Conservation (phyloP, 2,797 vertebrate genomes). For the Staurois parvus region DNA sequence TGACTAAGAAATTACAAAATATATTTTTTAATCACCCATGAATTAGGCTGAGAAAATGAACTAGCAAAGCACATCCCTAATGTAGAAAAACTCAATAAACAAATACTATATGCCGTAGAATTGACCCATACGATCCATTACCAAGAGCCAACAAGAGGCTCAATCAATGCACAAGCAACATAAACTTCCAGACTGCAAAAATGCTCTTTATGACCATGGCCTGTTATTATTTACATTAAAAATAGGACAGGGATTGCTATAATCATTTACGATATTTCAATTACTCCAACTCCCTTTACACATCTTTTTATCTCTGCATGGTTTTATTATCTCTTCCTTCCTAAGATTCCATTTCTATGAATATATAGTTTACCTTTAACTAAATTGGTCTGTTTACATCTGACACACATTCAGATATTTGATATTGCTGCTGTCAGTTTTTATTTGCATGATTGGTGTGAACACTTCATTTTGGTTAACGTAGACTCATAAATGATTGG, state of each 20-base stretch:
- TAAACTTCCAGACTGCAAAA: background rate
- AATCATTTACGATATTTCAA: background rate
- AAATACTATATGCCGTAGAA: background rate
- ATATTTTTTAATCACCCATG: background rate
- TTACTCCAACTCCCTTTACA: background rate
- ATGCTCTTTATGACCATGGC: background rate
- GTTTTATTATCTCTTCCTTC: background rate
- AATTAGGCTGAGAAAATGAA: background rate
- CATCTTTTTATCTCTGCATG: background rate
- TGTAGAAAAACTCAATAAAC: background rate
- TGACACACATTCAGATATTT: background rate
- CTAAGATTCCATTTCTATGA: background rate
- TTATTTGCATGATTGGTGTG: background rate
- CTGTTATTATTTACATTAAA: background rate
- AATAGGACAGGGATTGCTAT: background rate
- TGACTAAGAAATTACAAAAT: background rate
- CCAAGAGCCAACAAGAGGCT: background rate
- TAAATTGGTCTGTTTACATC: background rate
- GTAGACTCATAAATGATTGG: background rate
- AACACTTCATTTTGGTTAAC: background rate
- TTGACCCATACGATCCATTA: constrained; percentile 4
- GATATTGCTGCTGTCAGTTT: background rate
- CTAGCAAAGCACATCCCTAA: background rate
- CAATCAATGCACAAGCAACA: background rate
- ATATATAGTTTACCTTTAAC: background rate